phyloP scores from a whole-genome alignment of 2,888 invertebrate genomes.

The Alsophila aescularia region DNA sequence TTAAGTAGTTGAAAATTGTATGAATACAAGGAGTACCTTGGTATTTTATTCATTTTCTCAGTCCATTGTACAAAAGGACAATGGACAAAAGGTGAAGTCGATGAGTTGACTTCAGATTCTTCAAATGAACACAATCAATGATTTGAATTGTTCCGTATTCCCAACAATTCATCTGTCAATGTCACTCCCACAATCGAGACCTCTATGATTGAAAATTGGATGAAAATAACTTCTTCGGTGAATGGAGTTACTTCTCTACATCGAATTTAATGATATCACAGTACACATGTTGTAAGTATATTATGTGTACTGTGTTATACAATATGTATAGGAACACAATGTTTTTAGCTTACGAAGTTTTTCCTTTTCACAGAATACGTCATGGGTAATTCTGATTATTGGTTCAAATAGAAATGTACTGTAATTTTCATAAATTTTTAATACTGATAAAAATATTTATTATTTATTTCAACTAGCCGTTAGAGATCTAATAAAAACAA shows the following conservation, averaged over 20 bases:
- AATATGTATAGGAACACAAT: no score
- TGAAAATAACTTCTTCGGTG: conserved; percentile 42
- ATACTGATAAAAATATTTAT: no score
- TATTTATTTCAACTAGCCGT: no score
- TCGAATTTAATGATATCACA: no score
- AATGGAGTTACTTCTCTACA: conserved; percentile 10
- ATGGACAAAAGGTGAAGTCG: conserved; percentile 5
- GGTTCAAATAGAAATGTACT: no score
- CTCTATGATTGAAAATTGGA: conserved; percentile 45
- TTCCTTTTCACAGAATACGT: no score
- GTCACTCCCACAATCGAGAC: conserved; percentile 37
- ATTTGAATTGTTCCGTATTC: conserved; percentile 23
- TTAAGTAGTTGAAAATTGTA: background rate
- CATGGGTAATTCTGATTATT: no score
- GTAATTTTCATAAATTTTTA: no score
- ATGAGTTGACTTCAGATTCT: conserved; percentile 14
- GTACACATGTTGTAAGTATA: no score
- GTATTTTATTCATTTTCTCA: conserved; percentile 3
- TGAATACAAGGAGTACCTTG: background rate
- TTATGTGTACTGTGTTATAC: no score
- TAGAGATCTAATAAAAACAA: no score
- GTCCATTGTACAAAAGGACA: background rate
- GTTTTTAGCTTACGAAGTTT: no score
- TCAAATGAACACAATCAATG: conserved; percentile 21
- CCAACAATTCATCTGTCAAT: conserved; percentile 52